phyloP scores from a whole-genome alignment of 2,113 vertebrate genomes.

The Gobiocypris rarus region DNA sequence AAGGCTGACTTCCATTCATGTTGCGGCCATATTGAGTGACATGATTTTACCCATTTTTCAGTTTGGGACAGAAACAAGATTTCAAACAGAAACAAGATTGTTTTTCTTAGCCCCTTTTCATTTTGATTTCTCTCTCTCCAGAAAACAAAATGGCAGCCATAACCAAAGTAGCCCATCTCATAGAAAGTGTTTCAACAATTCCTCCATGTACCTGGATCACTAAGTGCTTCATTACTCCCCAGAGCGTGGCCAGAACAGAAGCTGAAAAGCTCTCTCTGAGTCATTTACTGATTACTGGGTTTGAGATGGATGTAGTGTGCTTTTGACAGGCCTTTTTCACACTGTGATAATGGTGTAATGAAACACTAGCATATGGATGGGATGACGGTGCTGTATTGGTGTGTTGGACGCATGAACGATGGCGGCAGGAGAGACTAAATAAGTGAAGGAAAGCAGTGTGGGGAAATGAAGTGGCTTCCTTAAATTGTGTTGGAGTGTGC shows the following conservation, averaged over 20 bases:
- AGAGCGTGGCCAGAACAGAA: conserved; percentile 24
- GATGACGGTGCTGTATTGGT: background rate
- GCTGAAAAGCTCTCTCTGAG: conserved; percentile 20
- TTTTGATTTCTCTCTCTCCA: no score
- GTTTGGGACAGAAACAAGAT: no score
- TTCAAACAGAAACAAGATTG: no score
- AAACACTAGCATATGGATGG: background rate
- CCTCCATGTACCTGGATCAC: background rate
- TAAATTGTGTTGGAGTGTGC: conserved; percentile 15
- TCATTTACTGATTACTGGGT: conserved; percentile 24
- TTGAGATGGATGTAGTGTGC: background rate
- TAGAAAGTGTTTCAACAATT: conserved; percentile 38
- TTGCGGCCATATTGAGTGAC: background rate
- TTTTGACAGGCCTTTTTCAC: conserved; percentile 31
- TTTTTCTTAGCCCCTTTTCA: no score
- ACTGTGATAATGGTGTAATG: conserved; percentile 36
- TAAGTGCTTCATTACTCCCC: conserved; percentile 38
- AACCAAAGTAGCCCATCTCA: background rate
- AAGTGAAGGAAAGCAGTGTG: background rate
- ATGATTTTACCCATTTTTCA: background rate
- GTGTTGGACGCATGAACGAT: conserved; percentile 16
- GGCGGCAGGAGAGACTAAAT: conserved; percentile 16
- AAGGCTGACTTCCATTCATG: background rate
- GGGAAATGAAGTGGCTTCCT: conserved; percentile 26
- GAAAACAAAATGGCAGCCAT: background rate